Evolutionary conservation across 2,113 vertebrate genomes (phyloP).

Genomic region (Zosterops japonicus): DNA sequence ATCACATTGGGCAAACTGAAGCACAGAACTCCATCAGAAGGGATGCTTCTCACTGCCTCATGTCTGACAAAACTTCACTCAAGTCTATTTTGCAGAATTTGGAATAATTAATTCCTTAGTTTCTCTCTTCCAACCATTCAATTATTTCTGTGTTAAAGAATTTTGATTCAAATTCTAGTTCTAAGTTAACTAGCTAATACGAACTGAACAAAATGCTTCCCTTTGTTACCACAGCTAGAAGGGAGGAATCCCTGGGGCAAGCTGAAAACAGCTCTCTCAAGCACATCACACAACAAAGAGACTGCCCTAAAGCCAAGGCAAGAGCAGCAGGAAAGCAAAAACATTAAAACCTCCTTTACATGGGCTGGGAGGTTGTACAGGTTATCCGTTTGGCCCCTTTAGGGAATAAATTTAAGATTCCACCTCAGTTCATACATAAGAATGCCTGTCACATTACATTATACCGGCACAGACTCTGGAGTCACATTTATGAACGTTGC

Average conservation of each 20-base stretch:
- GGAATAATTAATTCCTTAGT: not conserved
- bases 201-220: not conserved
- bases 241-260: not conserved
- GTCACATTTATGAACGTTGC: not conserved
- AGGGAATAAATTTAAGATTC: not conserved
- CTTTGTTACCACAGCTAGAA: not conserved
- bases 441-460: not conserved
- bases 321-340: not conserved
- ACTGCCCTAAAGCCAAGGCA: conserved; percentile 7
- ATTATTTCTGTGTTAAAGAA: not conserved
- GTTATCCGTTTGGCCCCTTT: not conserved
- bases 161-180: not conserved
- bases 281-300: not conserved
- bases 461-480: not conserved
- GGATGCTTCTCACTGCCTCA: not conserved
- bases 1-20: not conserved
- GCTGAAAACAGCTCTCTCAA: not conserved
- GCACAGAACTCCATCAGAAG: not conserved
- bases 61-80: not conserved
- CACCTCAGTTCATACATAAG: not conserved
- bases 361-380: not conserved
- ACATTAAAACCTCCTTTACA: not conserved
- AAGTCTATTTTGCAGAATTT: not conserved
- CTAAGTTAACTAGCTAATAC: not conserved
- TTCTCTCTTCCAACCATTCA: not conserved